A percentile compares a stretch with the other conserved stretches of the same genome.
Evolutionary conservation across 92 coral and sea anemone species (phyloP).

Genomic region (Galaxea fascicularis): DNA sequence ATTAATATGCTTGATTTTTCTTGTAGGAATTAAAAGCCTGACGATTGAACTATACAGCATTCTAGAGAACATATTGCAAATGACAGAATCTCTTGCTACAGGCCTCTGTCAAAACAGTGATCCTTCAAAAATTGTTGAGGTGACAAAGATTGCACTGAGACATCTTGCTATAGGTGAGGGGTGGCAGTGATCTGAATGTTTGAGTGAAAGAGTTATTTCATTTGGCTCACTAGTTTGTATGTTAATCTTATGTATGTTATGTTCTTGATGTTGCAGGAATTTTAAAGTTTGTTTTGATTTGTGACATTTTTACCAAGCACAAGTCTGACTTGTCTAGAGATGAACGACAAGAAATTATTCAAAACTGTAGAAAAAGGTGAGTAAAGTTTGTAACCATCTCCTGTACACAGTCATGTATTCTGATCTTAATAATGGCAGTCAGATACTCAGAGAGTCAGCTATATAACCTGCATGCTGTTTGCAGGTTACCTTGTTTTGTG

Average conservation of each 20-base stretch:
- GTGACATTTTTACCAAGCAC: constrained; percentile 92
- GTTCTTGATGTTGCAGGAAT: constrained; percentile 9
- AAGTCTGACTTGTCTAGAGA: constrained; percentile 86
- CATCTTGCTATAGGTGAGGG: constrained; percentile 60
- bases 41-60: constrained; percentile 61
- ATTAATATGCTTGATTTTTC: neutral
- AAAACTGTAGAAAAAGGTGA: constrained; percentile 81
- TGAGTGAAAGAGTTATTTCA: no score
- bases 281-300: constrained; percentile 80
- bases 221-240: no score
- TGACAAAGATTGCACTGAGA: constrained; percentile 33
- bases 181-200: no score
- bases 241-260: neutral
- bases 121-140: constrained; percentile 45
- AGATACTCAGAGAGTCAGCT: neutral
- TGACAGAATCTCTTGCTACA: constrained; percentile 31
- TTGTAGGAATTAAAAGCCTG: constrained; percentile 69
- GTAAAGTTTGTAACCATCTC: neutral
- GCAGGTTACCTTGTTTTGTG: constrained; percentile 76
- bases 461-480: neutral
- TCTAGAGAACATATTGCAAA: constrained; percentile 46
- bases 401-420: neutral
- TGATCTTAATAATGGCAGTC: neutral
- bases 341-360: constrained; percentile 85
- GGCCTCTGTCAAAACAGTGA: neutral